These are phyloP conservation scores for Halocynthia aurantium DNA, from an alignment of 23 tunicate genomes.

Conservation along the genomic window DNA sequence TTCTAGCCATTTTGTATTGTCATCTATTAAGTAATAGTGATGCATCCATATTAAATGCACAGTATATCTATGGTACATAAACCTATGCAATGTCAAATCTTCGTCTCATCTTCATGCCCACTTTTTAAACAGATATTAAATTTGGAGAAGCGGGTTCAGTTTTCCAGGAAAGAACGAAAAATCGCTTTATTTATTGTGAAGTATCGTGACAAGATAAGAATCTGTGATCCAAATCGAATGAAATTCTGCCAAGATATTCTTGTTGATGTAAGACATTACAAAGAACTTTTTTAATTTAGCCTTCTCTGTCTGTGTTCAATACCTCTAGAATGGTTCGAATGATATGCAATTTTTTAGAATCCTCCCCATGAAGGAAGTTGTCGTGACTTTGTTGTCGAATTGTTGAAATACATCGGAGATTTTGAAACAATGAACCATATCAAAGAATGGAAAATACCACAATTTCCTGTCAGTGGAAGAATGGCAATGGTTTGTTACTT, in stretches of 20 bases:
- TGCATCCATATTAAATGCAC: too few species aligned
- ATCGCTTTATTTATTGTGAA: slow-evolving; percentile 9
- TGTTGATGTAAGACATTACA: slow-evolving; percentile 20
- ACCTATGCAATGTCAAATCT: too few species aligned
- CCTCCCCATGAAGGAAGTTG: slow-evolving; percentile 20
- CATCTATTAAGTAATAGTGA: too few species aligned
- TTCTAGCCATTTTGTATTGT: too few species aligned
- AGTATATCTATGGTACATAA: too few species aligned
- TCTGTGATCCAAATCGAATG: slow-evolving; percentile 6
- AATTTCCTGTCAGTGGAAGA: slow-evolving; percentile 54
- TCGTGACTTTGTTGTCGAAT: slow-evolving; percentile 35
- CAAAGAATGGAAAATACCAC: slow-evolving; percentile 39
- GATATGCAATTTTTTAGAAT: neutral
- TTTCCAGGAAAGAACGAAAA: slow-evolving; percentile 17
- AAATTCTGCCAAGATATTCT: slow-evolving; percentile 30
- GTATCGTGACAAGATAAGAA: slow-evolving; percentile 5
- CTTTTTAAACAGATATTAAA: neutral
- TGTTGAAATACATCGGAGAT: slow-evolving; percentile 77
- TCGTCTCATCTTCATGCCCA: neutral
- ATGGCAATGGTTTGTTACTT: slow-evolving; percentile 10
- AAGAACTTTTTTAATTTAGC: neutral
- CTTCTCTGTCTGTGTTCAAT: too few species aligned
- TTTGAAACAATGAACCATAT: slow-evolving; percentile 53
- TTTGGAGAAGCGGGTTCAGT: slow-evolving; percentile 18
- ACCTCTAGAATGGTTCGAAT: too few species aligned